Conservation (phyloP, 1,140 invertebrate genomes). For the Habropoda laboriosa region DNA sequence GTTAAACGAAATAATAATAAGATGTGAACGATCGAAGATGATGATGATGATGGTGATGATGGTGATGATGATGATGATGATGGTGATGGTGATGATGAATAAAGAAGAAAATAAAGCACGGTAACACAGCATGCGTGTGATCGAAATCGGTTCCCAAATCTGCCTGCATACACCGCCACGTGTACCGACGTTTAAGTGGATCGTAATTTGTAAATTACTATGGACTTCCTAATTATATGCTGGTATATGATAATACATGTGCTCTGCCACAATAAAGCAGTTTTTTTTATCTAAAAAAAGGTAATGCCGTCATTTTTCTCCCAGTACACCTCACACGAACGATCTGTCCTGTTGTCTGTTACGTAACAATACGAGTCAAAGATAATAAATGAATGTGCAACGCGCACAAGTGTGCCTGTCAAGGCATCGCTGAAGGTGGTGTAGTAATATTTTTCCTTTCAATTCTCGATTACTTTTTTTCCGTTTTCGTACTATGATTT, state of each 20-base stretch:
- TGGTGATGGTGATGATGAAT: no score
- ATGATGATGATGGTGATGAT: no score
- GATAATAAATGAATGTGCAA: no score
- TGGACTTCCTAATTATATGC: constrained; percentile 79
- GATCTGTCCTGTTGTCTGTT: neutral
- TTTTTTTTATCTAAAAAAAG: constrained; percentile 74
- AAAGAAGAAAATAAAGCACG: constrained; percentile 40
- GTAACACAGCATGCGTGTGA: constrained; percentile 53
- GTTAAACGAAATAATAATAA: constrained; percentile 50
- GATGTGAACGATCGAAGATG: constrained; percentile 12
- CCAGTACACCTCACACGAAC: neutral
- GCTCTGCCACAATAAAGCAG: constrained; percentile 81
- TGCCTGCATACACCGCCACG: constrained; percentile 68
- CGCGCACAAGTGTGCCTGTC: no score
- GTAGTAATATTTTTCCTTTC: no score
- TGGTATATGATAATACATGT: constrained; percentile 80
- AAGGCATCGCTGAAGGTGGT: no score
- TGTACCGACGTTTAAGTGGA: constrained; percentile 69
- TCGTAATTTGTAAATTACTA: constrained; percentile 79
- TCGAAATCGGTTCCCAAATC: constrained; percentile 65
- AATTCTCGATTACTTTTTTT: no score
- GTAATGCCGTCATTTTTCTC: constrained; percentile 49
- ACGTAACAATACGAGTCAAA: neutral
- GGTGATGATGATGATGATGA: no score
- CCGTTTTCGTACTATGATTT: no score